phyloP scores from a whole-genome alignment of 2,113 vertebrate species.

The Rhinoptilus africanus region DNA sequence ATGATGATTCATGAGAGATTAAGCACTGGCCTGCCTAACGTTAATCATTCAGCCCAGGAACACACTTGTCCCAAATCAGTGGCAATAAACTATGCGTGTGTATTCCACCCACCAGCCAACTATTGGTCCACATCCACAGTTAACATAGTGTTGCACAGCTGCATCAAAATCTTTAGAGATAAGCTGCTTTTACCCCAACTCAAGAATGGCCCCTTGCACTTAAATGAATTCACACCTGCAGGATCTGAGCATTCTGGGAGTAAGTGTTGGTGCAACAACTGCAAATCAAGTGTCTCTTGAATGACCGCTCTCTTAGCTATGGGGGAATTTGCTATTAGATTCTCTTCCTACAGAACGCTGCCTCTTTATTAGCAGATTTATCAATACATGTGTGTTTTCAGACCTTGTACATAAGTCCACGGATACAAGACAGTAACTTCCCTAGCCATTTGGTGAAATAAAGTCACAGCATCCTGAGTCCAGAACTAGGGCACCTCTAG shows the following conservation, averaged over 20 bases:
- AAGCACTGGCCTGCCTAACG: not conserved
- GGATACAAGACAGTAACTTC: not conserved
- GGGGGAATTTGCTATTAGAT: not conserved
- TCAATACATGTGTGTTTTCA: not conserved
- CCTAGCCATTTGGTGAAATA: not conserved
- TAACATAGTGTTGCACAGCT: not conserved
- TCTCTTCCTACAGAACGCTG: not conserved
- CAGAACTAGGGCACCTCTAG: not conserved
- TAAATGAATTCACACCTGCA: not conserved
- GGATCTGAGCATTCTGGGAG: not conserved
- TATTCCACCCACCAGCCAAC: not conserved
- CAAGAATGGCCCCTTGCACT: not conserved
- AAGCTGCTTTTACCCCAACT: not conserved
- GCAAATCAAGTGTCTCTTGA: not conserved
- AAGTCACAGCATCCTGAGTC: not conserved
- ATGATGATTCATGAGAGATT: constrained; percentile 19
- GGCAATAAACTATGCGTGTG: not conserved
- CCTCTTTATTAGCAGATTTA: not conserved
- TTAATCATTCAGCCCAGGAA: constrained; percentile 1
- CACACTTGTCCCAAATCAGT: not conserved
- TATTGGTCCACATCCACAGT: not conserved
- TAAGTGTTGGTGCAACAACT: not conserved
- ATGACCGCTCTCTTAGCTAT: not conserved
- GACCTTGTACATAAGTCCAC: fast-evolving
- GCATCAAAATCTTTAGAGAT: not conserved